phyloP scores from a whole-genome alignment of 23 tunicate genomes.

The Corella eumyota region DNA sequence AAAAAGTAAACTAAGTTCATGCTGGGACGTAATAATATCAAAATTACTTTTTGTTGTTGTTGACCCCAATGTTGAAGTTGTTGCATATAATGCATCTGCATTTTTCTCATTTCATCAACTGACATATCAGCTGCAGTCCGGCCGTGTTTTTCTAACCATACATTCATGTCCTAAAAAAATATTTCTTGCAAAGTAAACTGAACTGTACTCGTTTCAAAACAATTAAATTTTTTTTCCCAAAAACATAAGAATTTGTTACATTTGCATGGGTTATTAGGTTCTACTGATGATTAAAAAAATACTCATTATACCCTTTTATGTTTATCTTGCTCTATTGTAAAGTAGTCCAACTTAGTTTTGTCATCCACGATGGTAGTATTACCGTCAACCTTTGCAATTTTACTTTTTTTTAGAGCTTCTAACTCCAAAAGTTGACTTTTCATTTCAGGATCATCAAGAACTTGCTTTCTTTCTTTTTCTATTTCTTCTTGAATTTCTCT shows the following conservation, averaged over 20 bases:
- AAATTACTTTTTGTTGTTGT: constrained; percentile 44
- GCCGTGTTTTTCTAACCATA: constrained; percentile 65
- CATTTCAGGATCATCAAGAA: constrained; percentile 61
- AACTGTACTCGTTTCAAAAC: not conserved
- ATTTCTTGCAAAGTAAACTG: not conserved
- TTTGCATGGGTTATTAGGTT: no score
- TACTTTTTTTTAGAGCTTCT: constrained; percentile 46
- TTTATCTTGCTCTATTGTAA: constrained; percentile 37
- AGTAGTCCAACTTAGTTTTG: constrained; percentile 21
- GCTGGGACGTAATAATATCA: not conserved
- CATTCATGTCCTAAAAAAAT: constrained; percentile 62
- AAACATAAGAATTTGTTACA: no score
- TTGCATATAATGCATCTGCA: constrained; percentile 85
- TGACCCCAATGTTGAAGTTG: constrained; percentile 74
- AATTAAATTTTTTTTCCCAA: no score
- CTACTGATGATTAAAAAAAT: no score
- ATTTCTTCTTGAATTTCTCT: constrained; percentile 81
- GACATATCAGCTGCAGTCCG: constrained; percentile 54
- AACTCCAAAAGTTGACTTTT: constrained; percentile 62
- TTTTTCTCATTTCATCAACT: constrained; percentile 53
- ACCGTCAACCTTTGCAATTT: not conserved
- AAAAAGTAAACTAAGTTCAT: not conserved
- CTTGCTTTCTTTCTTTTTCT: constrained; percentile 70
- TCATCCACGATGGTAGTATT: not conserved
- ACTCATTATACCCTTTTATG: constrained; percentile 28